Evolutionary conservation across 2,888 invertebrate species (phyloP).

Genomic region (Trichacis sp.): DNA sequence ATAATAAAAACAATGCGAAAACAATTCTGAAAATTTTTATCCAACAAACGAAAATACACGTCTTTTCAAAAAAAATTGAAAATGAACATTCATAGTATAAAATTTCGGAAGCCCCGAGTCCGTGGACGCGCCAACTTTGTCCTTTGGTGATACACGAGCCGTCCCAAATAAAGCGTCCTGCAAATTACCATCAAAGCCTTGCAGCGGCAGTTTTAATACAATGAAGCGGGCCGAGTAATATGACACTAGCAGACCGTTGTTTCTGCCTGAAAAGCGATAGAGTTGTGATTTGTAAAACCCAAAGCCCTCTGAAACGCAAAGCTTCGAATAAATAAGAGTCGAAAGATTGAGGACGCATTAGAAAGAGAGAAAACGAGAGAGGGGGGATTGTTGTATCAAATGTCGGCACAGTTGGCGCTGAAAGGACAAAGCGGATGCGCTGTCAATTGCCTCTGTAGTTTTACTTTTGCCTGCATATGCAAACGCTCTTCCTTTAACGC

Average conservation of each 20-base stretch:
- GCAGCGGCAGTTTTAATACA: constrained; percentile 9
- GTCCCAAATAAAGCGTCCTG: background rate
- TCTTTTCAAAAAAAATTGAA: too few species aligned
- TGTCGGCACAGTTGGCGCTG: constrained; percentile 26
- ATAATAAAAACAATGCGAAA: too few species aligned
- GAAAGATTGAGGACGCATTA: constrained; percentile 19
- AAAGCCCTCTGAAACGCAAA: constrained; percentile 21
- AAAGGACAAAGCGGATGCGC: constrained; percentile 26
- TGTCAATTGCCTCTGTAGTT: constrained; percentile 20
- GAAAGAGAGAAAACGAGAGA: too few species aligned
- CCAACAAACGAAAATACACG: too few species aligned
- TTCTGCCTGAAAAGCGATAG: constrained; percentile 19
- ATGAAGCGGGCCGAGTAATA: constrained; percentile 2
- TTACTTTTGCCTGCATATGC: too few species aligned
- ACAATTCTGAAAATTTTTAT: too few species aligned
- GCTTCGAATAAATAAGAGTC: constrained; percentile 27
- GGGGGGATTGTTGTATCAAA: too few species aligned
- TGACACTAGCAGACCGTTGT: background rate
- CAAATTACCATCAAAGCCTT: constrained; percentile 8
- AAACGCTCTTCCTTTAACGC: too few species aligned
- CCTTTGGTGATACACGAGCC: background rate
- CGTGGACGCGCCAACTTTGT: background rate
- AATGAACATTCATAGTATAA: too few species aligned
- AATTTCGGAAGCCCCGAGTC: too few species aligned
- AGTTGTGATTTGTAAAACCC: constrained; percentile 20